Evolutionary conservation across 2,888 invertebrate species (phyloP).

Genomic region (Andricus curvator): DNA sequence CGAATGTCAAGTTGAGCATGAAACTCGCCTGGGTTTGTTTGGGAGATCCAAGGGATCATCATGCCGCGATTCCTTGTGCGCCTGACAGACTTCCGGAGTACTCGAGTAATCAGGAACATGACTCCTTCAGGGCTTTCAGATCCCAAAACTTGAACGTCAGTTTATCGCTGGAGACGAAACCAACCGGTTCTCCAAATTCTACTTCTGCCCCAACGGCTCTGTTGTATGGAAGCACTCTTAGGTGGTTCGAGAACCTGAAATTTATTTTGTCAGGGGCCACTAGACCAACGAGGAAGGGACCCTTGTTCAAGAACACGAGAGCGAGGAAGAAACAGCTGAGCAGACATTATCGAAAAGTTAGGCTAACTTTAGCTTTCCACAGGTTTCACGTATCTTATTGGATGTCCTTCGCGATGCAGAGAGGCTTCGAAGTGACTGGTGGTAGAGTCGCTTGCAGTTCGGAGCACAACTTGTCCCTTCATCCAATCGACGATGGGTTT

Average conservation of each 20-base stretch:
- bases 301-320: constrained; percentile 90
- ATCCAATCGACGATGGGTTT: constrained; percentile 87
- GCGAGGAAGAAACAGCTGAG: constrained; percentile 95
- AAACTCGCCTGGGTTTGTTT: constrained; percentile 94
- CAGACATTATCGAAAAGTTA: constrained; percentile 93
- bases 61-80: constrained; percentile 96
- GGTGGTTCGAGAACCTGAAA: constrained; percentile 98
- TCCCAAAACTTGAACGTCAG: constrained; percentile 88
- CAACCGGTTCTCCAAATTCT: constrained; percentile 74
- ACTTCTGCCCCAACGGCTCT: constrained; percentile 85
- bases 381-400: constrained; percentile 95
- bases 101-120: constrained; percentile 97
- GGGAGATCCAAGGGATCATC: constrained; percentile 97
- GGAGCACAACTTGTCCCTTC: constrained; percentile 86
- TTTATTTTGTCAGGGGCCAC: constrained; percentile 95
- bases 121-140: constrained; percentile 96
- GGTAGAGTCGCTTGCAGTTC: constrained; percentile 90
- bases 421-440: constrained; percentile 92
- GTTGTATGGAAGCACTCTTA: constrained; percentile 94
- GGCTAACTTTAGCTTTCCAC: constrained; percentile 92
- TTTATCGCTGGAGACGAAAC: constrained; percentile 88
- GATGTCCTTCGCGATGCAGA: constrained; percentile 98
- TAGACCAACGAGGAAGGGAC: constrained; percentile 94
- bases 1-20: constrained; percentile 90
- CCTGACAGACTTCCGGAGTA: constrained; percentile 98